These are phyloP conservation scores for Chelonoidis abingdonii DNA, from an alignment of 2,113 vertebrate species.

Conservation along the genomic window DNA sequence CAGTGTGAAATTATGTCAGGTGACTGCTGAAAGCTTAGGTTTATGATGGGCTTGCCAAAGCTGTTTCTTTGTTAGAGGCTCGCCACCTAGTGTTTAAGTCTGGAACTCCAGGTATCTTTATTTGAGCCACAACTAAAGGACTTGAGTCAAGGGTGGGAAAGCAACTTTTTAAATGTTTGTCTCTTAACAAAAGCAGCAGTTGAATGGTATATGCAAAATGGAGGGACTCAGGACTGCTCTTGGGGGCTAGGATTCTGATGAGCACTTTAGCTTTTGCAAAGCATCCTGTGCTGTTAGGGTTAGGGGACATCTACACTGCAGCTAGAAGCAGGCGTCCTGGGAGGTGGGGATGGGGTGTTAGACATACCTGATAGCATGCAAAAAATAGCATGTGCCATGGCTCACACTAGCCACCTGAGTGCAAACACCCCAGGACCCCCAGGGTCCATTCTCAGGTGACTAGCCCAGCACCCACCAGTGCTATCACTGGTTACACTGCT, in stretches of 20 bases:
- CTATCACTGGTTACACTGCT: neutral
- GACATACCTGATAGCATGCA: neutral
- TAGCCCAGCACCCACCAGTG: neutral
- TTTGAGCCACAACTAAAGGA: neutral
- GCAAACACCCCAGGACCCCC: neutral
- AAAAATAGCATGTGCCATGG: neutral
- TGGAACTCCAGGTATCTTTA: neutral
- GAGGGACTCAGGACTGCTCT: neutral
- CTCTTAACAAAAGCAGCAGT: rapidly evolving
- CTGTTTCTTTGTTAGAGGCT: constrained; percentile 35
- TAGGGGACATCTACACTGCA: neutral
- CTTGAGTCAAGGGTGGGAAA: neutral
- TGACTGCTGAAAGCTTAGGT: neutral
- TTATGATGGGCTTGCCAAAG: neutral
- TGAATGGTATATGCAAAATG: neutral
- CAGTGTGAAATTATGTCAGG: neutral
- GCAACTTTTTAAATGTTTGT: rapidly evolving
- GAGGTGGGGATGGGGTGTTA: neutral
- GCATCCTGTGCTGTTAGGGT: rapidly evolving
- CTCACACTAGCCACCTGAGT: neutral
- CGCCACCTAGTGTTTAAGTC: constrained; percentile 58
- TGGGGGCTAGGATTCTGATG: neutral
- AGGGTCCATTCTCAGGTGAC: neutral
- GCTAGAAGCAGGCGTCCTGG: neutral
- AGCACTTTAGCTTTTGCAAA: neutral